Percentiles rank a stretch among this genome's conserved stretches.
phyloP scores from a whole-genome alignment of 2,797 vertebrate genomes.

The Hyperoplus immaculatus region DNA sequence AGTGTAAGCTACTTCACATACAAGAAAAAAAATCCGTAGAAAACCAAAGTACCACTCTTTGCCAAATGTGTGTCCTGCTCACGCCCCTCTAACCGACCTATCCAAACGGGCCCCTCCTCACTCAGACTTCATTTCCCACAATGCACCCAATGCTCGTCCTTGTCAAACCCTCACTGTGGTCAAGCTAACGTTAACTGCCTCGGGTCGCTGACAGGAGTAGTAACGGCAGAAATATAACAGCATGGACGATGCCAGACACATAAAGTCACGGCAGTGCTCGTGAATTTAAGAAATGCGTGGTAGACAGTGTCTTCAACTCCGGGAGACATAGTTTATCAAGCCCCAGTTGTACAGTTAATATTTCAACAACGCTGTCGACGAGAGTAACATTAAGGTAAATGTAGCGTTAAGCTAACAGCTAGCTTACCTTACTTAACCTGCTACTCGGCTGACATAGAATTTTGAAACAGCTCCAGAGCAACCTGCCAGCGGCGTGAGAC shows the following conservation, averaged over 20 bases:
- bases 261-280: slow-evolving; percentile 49
- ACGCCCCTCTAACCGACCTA: slow-evolving; percentile 83
- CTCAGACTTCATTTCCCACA: slow-evolving; percentile 82
- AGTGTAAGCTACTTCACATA: not conserved
- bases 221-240: slow-evolving; percentile 42
- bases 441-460: slow-evolving; percentile 41
- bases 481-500: slow-evolving; percentile 8
- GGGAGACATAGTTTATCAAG: slow-evolving; percentile 3
- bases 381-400: slow-evolving; percentile 17
- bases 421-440: slow-evolving; percentile 63
- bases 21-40: not conserved
- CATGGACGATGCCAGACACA: slow-evolving; percentile 51
- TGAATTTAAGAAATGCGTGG: not conserved
- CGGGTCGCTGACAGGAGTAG: slow-evolving; percentile 58
- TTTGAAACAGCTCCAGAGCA: slow-evolving; percentile 17
- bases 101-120: slow-evolving; percentile 44
- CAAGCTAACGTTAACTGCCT: slow-evolving; percentile 35
- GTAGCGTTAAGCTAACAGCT: slow-evolving; percentile 69
- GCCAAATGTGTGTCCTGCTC: not conserved
- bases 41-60: not conserved
- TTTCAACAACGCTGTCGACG: not conserved
- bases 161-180: slow-evolving; percentile 57
- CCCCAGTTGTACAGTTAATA: not conserved
- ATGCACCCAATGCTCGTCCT: slow-evolving; percentile 69
- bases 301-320: slow-evolving; percentile 9